Conservation (phyloP, 1,140 invertebrate genomes). For the Hormaphis cornu region DNA sequence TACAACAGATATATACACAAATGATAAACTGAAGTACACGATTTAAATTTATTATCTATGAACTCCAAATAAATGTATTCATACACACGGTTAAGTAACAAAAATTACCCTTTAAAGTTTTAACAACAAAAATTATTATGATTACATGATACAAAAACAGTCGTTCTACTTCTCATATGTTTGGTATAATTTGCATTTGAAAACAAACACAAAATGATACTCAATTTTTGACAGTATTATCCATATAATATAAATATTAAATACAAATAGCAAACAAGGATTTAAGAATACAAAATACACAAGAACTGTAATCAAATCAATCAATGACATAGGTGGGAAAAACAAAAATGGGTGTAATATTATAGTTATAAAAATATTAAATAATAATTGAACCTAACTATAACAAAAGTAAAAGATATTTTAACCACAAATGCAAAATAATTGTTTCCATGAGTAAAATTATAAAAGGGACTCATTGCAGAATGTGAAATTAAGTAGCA, state of each 20-base stretch:
- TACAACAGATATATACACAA: neutral
- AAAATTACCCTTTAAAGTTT: conserved; percentile 6
- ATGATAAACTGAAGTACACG: neutral
- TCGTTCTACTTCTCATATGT: neutral
- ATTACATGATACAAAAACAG: neutral
- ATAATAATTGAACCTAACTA: neutral
- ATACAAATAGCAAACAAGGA: neutral
- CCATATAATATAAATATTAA: neutral
- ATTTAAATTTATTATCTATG: neutral
- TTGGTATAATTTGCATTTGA: neutral
- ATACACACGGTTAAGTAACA: neutral
- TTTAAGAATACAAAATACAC: neutral
- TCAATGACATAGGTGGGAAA: neutral
- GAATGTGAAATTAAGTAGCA: conserved; percentile 18
- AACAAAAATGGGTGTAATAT: neutral
- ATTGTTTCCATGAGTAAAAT: neutral
- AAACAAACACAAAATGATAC: neutral
- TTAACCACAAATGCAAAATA: neutral
- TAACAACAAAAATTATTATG: conserved; percentile 12
- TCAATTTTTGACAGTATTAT: neutral
- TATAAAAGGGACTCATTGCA: neutral
- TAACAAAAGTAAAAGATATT: neutral
- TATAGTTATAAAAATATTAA: conserved; percentile 10
- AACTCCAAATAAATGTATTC: neutral
- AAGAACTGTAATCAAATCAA: neutral